Evolutionary conservation across 1,140 invertebrate genomes (phyloP).

Genomic region (Potamilus streckersoni): DNA sequence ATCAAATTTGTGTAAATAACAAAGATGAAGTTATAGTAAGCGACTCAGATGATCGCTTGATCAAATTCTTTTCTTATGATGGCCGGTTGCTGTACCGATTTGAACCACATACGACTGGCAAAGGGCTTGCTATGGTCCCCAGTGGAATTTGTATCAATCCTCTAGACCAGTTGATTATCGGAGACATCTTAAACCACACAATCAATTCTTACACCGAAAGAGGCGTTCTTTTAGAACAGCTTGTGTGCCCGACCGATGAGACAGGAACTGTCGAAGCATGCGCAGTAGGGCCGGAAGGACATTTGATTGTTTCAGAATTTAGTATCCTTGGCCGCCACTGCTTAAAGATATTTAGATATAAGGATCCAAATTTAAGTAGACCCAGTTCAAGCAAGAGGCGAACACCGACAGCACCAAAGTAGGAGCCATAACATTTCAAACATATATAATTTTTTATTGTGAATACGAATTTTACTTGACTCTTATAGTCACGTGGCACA

Average conservation of each 20-base stretch:
- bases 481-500: too few relatives aligned
- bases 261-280: constrained; percentile 53
- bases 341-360: constrained; percentile 62
- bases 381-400: constrained; percentile 51
- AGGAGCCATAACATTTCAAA: too few relatives aligned
- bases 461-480: too few relatives aligned
- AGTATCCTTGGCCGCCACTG: constrained; percentile 56
- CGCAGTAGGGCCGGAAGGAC: constrained; percentile 60
- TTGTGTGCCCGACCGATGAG: constrained; percentile 54
- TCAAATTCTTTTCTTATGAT: constrained; percentile 51
- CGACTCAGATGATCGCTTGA: constrained; percentile 40
- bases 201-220: constrained; percentile 53
- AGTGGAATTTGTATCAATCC: constrained; percentile 47
- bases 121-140: constrained; percentile 47
- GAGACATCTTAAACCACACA: constrained; percentile 59
- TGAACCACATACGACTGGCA: constrained; percentile 35
- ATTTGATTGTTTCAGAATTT: constrained; percentile 57
- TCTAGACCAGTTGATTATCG: constrained; percentile 49
- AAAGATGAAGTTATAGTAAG: constrained; percentile 54
- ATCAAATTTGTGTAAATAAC: constrained; percentile 51
- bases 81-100: constrained; percentile 52
- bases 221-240: constrained; percentile 47
- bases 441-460: too few relatives aligned
- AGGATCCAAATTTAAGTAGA: constrained; percentile 52
- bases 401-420: constrained; percentile 34